A percentile compares a stretch with the other conserved stretches of the same genome.
These are phyloP conservation scores for Zaprionus vittiger DNA, from an alignment of 1,140 invertebrate genomes.

Conservation along the genomic window DNA sequence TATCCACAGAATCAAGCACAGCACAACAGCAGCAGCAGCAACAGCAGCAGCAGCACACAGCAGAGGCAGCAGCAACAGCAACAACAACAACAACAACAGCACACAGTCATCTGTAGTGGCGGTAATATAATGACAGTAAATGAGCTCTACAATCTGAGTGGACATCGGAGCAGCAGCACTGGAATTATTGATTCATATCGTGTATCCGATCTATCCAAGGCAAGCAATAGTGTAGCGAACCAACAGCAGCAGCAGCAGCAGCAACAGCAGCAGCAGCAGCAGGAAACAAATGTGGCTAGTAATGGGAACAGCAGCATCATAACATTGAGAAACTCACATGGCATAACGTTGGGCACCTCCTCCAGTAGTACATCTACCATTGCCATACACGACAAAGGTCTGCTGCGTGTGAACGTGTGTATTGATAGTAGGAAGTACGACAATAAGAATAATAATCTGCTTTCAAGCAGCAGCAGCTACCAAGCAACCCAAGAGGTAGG, in stretches of 20 bases:
- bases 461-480: slow-evolving; percentile 58
- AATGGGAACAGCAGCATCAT: slow-evolving; percentile 34
- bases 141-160: slow-evolving; percentile 54
- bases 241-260: slow-evolving; percentile 11
- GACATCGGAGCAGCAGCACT: slow-evolving; percentile 27
- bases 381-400: slow-evolving; percentile 49
- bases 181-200: slow-evolving; percentile 44
- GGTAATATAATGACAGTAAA: slow-evolving; percentile 56
- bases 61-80: slow-evolving; percentile 50
- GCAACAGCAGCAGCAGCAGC: slow-evolving; percentile 8
- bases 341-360: slow-evolving; percentile 33
- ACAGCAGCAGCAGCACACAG: neutral
- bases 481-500: slow-evolving; percentile 64
- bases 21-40: neutral
- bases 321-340: slow-evolving; percentile 45
- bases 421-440: slow-evolving; percentile 65
- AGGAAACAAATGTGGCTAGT: slow-evolving; percentile 5
- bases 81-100: slow-evolving; percentile 46
- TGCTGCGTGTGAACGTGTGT: slow-evolving; percentile 59
- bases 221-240: neutral
- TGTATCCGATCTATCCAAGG: slow-evolving; percentile 44
- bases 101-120: slow-evolving; percentile 58
- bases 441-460: slow-evolving; percentile 62
- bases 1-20: slow-evolving; percentile 16
- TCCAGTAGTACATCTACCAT: slow-evolving; percentile 23